Evolutionary conservation across 2,797 vertebrate species (phyloP).

Genomic region (Chelidonichthys spinosus): DNA sequence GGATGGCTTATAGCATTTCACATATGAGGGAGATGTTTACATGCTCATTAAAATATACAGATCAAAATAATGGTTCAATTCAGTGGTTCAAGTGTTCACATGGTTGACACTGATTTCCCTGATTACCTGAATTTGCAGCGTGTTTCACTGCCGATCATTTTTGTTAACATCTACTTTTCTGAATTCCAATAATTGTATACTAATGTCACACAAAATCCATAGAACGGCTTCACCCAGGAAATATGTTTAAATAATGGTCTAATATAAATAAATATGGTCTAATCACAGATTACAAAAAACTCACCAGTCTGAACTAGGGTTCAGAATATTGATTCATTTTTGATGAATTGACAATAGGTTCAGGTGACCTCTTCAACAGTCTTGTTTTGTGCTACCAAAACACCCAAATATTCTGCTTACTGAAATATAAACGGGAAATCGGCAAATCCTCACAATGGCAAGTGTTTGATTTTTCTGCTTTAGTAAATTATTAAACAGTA

Average conservation of each 20-base stretch:
- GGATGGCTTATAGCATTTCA: neutral
- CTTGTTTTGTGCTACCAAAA: neutral
- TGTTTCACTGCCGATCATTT: too few species aligned
- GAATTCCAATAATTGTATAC: too few species aligned
- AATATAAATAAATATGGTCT: neutral
- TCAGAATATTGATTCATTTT: neutral
- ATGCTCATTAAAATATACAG: neutral
- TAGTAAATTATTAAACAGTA: neutral
- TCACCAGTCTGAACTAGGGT: neutral
- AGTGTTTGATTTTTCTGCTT: neutral
- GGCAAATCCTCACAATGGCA: neutral
- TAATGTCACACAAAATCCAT: too few species aligned
- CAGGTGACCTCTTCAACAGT: neutral
- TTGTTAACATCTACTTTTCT: too few species aligned
- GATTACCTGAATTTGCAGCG: neutral
- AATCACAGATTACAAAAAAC: neutral
- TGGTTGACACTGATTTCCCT: constrained; percentile 8
- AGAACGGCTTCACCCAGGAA: too few species aligned
- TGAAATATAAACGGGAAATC: neutral
- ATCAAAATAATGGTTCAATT: neutral
- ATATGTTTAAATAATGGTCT: too few species aligned
- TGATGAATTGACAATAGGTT: neutral
- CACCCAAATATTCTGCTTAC: neutral
- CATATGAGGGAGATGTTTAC: constrained; percentile 16
- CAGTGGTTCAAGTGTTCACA: neutral